Evolutionary conservation across 2,888 invertebrate species (phyloP).

Genomic region (Cephus rjabovi): DNA sequence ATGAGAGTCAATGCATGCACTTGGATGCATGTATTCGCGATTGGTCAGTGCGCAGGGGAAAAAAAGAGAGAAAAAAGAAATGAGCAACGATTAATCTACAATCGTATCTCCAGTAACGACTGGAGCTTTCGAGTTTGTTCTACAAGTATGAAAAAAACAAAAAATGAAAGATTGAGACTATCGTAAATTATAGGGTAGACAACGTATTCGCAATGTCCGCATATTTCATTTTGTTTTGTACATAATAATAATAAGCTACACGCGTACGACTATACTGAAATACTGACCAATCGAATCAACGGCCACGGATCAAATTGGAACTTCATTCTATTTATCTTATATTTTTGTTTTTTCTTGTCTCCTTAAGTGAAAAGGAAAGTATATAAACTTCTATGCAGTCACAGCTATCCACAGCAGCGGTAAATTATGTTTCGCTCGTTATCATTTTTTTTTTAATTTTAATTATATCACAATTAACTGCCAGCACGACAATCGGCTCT

Average conservation of each 20-base stretch:
- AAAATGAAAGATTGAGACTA: background rate
- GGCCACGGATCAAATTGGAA: background rate
- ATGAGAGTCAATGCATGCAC: background rate
- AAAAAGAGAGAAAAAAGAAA: background rate
- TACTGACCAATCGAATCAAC: background rate
- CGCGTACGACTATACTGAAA: background rate
- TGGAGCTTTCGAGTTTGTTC: background rate
- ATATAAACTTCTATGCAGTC: slow-evolving; percentile 33
- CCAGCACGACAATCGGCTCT: slow-evolving; percentile 23
- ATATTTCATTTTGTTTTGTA: background rate
- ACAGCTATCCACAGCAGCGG: slow-evolving; percentile 57
- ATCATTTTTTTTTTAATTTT: slow-evolving; percentile 21
- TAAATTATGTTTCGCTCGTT: slow-evolving; percentile 50
- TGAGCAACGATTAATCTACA: background rate
- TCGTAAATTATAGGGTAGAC: background rate
- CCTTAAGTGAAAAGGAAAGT: background rate
- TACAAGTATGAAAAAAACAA: background rate
- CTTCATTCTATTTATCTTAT: slow-evolving; percentile 25
- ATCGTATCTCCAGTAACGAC: background rate
- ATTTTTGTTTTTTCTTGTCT: slow-evolving; percentile 21
- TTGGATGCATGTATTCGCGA: background rate
- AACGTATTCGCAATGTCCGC: background rate
- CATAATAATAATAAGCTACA: background rate
- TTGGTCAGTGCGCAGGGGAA: background rate
- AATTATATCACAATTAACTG: slow-evolving; percentile 63